phyloP scores from a whole-genome alignment of 2,113 vertebrate species.

The Miniopterus natalensis region DNA sequence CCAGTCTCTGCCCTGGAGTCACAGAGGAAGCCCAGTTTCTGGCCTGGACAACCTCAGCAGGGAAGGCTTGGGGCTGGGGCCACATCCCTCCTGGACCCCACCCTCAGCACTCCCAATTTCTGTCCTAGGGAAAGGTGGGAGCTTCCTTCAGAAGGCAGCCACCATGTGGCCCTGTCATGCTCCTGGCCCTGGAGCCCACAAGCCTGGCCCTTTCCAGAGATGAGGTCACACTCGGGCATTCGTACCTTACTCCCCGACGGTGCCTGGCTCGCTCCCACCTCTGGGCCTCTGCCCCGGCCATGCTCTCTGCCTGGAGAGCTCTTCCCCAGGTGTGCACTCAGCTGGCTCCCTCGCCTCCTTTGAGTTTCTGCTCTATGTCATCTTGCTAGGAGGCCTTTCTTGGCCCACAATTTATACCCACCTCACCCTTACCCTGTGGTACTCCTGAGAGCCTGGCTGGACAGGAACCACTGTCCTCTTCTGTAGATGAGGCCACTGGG shows the following conservation, averaged over 20 bases:
- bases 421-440: background rate
- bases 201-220: background rate
- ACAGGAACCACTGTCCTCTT: background rate
- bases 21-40: background rate
- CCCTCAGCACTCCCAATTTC: background rate
- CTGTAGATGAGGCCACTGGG: background rate
- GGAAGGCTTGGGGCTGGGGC: background rate
- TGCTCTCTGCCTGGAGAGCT: background rate
- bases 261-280: background rate
- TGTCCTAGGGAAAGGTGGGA: background rate
- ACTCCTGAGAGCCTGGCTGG: background rate
- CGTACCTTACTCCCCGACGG: too few relatives aligned
- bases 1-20: background rate
- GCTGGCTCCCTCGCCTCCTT: background rate
- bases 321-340: background rate
- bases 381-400: background rate
- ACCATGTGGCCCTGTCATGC: background rate
- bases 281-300: background rate
- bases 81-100: background rate
- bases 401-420: rapidly evolving
- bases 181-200: background rate
- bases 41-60: background rate
- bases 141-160: background rate
- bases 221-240: rapidly evolving
- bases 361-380: rapidly evolving